Base-by-base conservation (phyloP, 2,113 vertebrate genomes). In the Clarias gariepinus region DNA sequence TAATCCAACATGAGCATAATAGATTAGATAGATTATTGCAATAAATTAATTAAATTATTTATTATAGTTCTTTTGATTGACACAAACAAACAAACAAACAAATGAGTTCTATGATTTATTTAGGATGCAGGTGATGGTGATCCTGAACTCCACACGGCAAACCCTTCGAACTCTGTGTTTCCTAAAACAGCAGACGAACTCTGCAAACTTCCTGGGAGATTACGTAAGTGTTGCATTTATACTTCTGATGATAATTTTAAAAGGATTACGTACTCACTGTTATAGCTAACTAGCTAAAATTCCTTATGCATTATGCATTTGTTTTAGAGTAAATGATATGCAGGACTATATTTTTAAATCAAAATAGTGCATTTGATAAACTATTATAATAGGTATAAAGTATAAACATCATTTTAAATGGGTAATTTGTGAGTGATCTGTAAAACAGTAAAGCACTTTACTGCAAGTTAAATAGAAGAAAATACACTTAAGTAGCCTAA, bases 191-290 rank as follows among this genome's bases (percentile, higher is more conserved):
- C 93, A n/a, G 94, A 93, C 2, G 94, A 95, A 0, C 91, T 96
- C 88, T 96, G 95, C 94, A 93, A 90, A 80, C 93, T 97, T 57
- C 97, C 96, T 15, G 96, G 97, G 92, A 91, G 95, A 73, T 94
- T 97, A 77, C 92, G 96, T 97, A 90, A 95, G 96, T 77, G n/a
- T 66, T 85, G n/a, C 15, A 57, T 12, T 55, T 25, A 53, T 8
- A 47, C 57, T 25, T 47, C 36, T 33, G 52, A 8, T 55, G 2
- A 2, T 69, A 7, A 33, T 68, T 71, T 21, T 4, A 36, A 9
- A 71, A 21, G 21, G 55, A 10, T n/a, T 25, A 13, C 21, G 1
- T 19, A 16, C 12, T 58, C 7, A 8, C 5, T 76, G 23, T 53
- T 76, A 36, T 36, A 36, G 33, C 33, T 36, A 52, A 25, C 52